Evolutionary conservation across 2,113 vertebrate genomes (phyloP), one percentile per base, ranked within the genome.

Genomic region (Melanotaenia duboulayi): DNA sequence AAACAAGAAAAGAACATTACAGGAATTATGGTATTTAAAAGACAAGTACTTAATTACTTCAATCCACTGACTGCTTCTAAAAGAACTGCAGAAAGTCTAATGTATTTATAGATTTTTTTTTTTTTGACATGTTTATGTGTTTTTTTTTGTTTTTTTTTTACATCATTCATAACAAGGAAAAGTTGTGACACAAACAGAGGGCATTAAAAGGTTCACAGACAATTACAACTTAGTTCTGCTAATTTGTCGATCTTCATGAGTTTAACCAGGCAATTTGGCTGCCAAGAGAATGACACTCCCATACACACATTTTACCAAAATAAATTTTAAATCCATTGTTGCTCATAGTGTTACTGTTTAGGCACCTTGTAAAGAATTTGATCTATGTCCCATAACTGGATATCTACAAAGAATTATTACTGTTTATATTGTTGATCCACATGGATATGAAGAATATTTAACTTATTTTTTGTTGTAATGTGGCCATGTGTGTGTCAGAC

Each of bases 401-500:
- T 84, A 39, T 69, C 61, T 82, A 70, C 63, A 58, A 4, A 48
- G 17, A 19, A 46, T 55, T 80, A 75, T 65, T 46, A 64, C 42
- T 68, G 66, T 75, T 74, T 71, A 78, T 74, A 72, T 61, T 68
- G 61, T 64, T 78, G 78, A 76, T 60, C 64, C 76, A 79, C 42
- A 23, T 24, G 65, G 61, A 46, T 46, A 40, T 14, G 44, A 70
- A 28, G 59, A 17, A 40, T 28, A 60, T 71, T 40, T 56, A 44
- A 61, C 80, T 32, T 48, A 32, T 83, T 49, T 65, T 66, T 56
- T 40, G 17, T 40, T 22, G 64, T 68, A 44, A 60, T 49, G 57
- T 44, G 40, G 13, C 59, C 71, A 81, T 73, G 64, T 76, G 70
- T 50, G 63, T 60, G 28, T 63, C 44, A 11, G 42, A 76, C 67